Evolutionary conservation across 2,888 invertebrate genomes (phyloP).

Genomic region (Sabellastarte sp.): DNA sequence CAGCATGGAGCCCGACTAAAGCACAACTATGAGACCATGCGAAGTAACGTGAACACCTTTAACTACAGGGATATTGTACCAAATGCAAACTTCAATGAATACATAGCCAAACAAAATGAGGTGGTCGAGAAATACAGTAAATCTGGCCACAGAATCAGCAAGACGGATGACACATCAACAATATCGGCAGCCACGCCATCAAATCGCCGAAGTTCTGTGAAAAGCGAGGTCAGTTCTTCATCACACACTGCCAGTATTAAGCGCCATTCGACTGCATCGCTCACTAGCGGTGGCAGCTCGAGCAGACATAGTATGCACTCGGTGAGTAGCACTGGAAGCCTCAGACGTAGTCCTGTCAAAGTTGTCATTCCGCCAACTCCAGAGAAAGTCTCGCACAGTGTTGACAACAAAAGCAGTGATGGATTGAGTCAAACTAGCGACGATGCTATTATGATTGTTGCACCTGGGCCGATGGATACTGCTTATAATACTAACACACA

Average conservation of each 20-base stretch:
- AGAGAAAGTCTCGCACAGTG: background rate
- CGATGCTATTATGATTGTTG: too few relatives aligned
- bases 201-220: background rate
- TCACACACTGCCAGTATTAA: too few relatives aligned
- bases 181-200: background rate
- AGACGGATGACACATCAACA: background rate
- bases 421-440: background rate
- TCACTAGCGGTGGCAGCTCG: background rate
- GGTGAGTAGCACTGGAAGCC: background rate
- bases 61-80: constrained; percentile 13
- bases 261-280: too few relatives aligned
- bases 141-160: background rate
- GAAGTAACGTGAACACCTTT: constrained; percentile 17
- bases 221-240: background rate
- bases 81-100: constrained; percentile 15
- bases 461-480: background rate
- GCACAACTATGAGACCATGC: constrained; percentile 16
- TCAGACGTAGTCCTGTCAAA: too few relatives aligned
- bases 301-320: background rate
- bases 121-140: background rate
- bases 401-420: background rate
- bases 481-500: too few relatives aligned
- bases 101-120: constrained; percentile 9
- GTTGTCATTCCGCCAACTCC: too few relatives aligned
- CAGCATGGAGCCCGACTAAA: constrained; percentile 21